These are phyloP conservation scores for Pandemis cinnamomeana DNA, from an alignment of 2,888 invertebrate species.

Conservation along the genomic window DNA sequence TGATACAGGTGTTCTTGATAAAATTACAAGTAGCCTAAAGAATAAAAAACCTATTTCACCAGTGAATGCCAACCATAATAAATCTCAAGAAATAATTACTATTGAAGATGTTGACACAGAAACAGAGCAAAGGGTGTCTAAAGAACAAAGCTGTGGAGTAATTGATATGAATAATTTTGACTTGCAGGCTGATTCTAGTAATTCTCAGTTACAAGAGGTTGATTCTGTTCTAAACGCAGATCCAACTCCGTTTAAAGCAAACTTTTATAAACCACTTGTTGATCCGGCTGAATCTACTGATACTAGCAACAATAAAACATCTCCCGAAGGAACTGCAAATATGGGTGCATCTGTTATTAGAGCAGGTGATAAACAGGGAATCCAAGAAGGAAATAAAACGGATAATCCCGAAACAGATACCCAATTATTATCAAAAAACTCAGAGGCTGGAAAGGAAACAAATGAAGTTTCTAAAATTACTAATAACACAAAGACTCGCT, in stretches of 20 bases:
- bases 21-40: slow-evolving; percentile 32
- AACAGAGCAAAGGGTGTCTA: background rate
- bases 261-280: slow-evolving; percentile 66
- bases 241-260: slow-evolving; percentile 53
- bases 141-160: background rate
- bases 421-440: background rate
- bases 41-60: slow-evolving; percentile 33
- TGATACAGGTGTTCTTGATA: slow-evolving; percentile 9
- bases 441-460: background rate
- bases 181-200: slow-evolving; percentile 30
- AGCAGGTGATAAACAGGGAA: background rate
- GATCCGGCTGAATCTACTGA: slow-evolving; percentile 37
- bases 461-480: background rate
- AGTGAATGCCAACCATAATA: background rate
- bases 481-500: background rate
- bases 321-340: background rate
- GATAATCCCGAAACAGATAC: background rate
- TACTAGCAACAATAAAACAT: slow-evolving; percentile 18
- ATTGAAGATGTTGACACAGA: slow-evolving; percentile 19
- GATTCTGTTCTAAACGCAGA: slow-evolving; percentile 2
- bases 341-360: background rate
- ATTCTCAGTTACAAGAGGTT: background rate
- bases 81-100: slow-evolving; percentile 20
- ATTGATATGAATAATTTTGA: slow-evolving; percentile 38
- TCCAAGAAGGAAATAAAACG: background rate